Evolutionary conservation across 2,797 vertebrate species (phyloP).

Genomic region (Thunnus albacares): DNA sequence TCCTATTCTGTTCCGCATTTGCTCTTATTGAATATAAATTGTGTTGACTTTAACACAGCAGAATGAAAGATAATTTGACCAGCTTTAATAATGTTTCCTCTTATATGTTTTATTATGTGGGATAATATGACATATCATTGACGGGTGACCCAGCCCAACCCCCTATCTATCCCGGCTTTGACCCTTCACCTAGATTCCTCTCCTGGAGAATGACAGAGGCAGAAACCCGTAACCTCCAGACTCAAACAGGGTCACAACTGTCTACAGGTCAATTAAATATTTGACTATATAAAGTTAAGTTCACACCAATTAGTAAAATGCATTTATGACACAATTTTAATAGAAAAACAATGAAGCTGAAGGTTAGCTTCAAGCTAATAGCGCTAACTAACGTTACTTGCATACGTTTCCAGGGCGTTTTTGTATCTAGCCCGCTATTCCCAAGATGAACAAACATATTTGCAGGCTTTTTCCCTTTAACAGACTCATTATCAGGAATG

Average conservation of each 20-base stretch:
- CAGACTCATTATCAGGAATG: rapidly evolving
- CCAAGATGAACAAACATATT: rapidly evolving
- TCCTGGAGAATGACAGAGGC: constrained; percentile 38
- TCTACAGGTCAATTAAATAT: no score
- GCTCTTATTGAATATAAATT: background rate
- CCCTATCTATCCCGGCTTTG: constrained; percentile 28
- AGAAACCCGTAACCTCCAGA: background rate
- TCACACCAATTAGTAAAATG: background rate
- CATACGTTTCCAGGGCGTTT: background rate
- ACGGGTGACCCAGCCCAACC: constrained; percentile 50
- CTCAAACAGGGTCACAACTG: background rate
- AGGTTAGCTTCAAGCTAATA: constrained; percentile 27
- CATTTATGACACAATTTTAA: rapidly evolving
- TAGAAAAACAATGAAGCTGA: background rate
- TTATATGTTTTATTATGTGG: background rate
- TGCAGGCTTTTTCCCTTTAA: background rate
- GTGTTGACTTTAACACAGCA: background rate
- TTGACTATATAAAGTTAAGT: background rate
- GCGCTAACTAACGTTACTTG: constrained; percentile 32
- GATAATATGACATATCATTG: constrained; percentile 14
- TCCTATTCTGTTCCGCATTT: background rate
- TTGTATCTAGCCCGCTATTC: rapidly evolving
- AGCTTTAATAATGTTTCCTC: background rate
- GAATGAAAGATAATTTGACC: no score
- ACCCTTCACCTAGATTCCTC: constrained; percentile 81